These are phyloP conservation scores for Platycnemis pennipes DNA, from an alignment of 2,888 invertebrate genomes.

Conservation along the genomic window DNA sequence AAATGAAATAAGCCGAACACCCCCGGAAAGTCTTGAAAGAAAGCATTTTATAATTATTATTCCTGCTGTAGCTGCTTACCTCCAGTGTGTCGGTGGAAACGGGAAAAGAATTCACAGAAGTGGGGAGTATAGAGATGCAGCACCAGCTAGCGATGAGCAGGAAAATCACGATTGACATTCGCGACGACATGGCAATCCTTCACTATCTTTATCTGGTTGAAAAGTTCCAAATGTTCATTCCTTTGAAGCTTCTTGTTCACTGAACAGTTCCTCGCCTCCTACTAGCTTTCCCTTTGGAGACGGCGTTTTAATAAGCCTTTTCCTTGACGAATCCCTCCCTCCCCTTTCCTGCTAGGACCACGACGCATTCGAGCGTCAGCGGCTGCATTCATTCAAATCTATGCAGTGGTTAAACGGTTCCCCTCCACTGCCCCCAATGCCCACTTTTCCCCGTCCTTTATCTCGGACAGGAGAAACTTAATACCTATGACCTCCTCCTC, in stretches of 20 bases:
- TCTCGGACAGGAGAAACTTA: neutral
- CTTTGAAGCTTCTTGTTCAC: neutral
- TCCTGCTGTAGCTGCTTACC: neutral
- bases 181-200: slow-evolving; percentile 1
- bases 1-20: too few species aligned
- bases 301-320: neutral
- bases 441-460: neutral
- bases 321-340: neutral
- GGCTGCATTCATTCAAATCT: neutral
- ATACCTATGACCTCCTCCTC: neutral
- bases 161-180: neutral
- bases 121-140: neutral
- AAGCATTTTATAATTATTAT: too few species aligned
- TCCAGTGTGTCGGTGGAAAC: neutral
- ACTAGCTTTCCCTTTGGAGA: neutral
- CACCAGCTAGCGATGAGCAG: neutral
- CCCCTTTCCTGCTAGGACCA: neutral
- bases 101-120: neutral
- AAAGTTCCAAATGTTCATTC: neutral
- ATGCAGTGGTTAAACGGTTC: neutral
- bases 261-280: neutral
- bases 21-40: too few species aligned
- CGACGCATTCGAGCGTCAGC: neutral
- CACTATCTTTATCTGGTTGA: neutral
- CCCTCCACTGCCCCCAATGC: neutral